These are phyloP conservation scores for Himalopsyche phryganea DNA, from an alignment of 1,140 invertebrate genomes.

Conservation along the genomic window DNA sequence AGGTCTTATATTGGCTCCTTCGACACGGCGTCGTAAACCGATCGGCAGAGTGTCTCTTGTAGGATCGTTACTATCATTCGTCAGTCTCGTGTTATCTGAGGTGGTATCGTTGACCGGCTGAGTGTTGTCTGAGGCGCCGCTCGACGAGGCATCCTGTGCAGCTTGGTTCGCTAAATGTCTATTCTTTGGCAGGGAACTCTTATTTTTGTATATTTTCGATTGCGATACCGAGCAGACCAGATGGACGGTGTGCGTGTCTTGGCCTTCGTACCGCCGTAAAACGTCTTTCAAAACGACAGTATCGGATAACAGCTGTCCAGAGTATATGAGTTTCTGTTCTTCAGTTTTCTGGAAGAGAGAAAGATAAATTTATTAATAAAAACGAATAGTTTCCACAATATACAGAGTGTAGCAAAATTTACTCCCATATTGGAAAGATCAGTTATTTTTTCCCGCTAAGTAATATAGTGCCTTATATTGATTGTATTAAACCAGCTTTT, in stretches of 20 bases:
- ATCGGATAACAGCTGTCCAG: conserved; percentile 80
- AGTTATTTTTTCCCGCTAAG: too few relatives aligned
- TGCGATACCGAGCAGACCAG: conserved; percentile 65
- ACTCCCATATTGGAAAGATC: too few relatives aligned
- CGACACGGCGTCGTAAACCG: too few relatives aligned
- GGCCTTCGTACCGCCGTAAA: conserved; percentile 68
- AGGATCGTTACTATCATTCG: conserved; percentile 9
- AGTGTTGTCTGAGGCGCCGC: background rate
- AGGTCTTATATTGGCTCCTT: too few relatives aligned
- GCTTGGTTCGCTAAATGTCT: background rate
- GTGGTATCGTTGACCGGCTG: background rate
- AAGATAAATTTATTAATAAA: conserved; percentile 28
- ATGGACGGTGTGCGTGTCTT: conserved; percentile 75
- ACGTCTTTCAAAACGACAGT: conserved; percentile 74
- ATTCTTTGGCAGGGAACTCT: background rate
- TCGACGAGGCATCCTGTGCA: background rate
- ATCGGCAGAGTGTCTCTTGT: too few relatives aligned
- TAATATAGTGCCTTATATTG: too few relatives aligned
- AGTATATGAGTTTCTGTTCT: conserved; percentile 87
- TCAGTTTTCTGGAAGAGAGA: conserved; percentile 61
- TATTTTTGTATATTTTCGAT: background rate
- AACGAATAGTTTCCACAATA: too few relatives aligned
- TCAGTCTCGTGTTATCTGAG: background rate
- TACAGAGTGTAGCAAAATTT: too few relatives aligned
- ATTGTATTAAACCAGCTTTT: too few relatives aligned